Conservation (phyloP, 2,888 invertebrate species). For the Harmothoe impar region DNA sequence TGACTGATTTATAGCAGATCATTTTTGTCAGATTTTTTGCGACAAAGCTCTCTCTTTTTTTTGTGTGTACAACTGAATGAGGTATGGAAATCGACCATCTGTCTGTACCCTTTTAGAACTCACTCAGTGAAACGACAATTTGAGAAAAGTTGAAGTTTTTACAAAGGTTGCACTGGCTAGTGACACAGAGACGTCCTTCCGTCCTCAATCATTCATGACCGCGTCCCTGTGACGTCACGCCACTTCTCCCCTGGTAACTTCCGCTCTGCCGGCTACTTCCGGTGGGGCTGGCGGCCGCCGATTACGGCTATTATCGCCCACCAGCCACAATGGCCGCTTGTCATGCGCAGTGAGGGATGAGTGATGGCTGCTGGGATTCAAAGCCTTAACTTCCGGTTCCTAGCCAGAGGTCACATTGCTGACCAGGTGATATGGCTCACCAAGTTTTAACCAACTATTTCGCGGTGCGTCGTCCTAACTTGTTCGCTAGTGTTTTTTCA, state of each 20-base stretch:
- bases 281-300: conserved; percentile 3
- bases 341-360: conserved; percentile 2
- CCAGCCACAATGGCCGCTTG: not conserved
- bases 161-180: too few relatives aligned
- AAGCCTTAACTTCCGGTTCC: conserved; percentile 18
- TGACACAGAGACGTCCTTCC: too few relatives aligned
- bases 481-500: too few relatives aligned
- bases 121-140: too few relatives aligned
- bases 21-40: too few relatives aligned
- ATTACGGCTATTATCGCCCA: conserved; percentile 26
- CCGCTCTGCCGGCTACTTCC: not conserved
- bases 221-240: not conserved
- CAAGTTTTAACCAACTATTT: not conserved
- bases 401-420: not conserved
- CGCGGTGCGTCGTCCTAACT: too few relatives aligned
- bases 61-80: too few relatives aligned
- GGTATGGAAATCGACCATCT: too few relatives aligned
- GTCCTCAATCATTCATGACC: not conserved
- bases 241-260: not conserved
- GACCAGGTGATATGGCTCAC: not conserved
- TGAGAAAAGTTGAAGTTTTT: too few relatives aligned
- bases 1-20: too few relatives aligned
- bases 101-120: too few relatives aligned
- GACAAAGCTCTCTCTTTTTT: too few relatives aligned
- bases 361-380: not conserved